A percentile compares a stretch with the other conserved stretches of the same genome.
Conservation (phyloP, 2,888 invertebrate species). For the Neoascia interrupta region DNA sequence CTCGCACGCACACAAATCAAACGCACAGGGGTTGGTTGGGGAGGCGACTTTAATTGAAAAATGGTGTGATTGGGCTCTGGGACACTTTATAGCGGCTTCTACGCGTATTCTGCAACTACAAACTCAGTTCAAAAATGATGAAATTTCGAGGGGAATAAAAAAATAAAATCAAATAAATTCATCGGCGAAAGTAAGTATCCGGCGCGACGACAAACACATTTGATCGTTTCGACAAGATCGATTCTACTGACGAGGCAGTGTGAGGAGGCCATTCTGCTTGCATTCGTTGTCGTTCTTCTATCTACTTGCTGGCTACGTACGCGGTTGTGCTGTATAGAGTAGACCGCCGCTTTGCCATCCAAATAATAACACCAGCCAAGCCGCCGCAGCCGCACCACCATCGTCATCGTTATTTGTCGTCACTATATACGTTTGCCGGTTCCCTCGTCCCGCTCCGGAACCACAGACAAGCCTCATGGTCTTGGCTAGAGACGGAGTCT, state of each 20-base stretch:
- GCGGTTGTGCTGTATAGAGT: constrained; percentile 16
- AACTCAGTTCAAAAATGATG: constrained; percentile 38
- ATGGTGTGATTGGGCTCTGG: constrained; percentile 36
- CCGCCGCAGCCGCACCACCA: not conserved
- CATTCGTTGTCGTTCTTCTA: constrained; percentile 51
- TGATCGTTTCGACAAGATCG: constrained; percentile 78
- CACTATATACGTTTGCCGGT: constrained; percentile 11
- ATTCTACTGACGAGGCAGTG: constrained; percentile 75
- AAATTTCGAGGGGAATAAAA: constrained; percentile 1
- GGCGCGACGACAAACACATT: constrained; percentile 71
- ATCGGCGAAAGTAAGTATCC: constrained; percentile 58
- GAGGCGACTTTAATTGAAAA: constrained; percentile 40
- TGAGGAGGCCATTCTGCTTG: constrained; percentile 61
- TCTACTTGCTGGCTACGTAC: constrained; percentile 16
- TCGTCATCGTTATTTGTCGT: not conserved
- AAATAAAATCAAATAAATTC: constrained; percentile 10
- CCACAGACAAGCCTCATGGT: too few species aligned
- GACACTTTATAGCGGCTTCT: too few species aligned
- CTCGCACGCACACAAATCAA: too few species aligned
- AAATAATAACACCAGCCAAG: constrained; percentile 10
- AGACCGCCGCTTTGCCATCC: constrained; percentile 41
- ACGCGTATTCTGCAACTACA: constrained; percentile 13
- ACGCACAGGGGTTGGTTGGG: too few species aligned
- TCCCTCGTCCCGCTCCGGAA: constrained; percentile 22
- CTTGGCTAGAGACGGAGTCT: constrained; percentile 28